Base-by-base conservation (phyloP, 2,888 invertebrate species). In the Perdita meconis region DNA sequence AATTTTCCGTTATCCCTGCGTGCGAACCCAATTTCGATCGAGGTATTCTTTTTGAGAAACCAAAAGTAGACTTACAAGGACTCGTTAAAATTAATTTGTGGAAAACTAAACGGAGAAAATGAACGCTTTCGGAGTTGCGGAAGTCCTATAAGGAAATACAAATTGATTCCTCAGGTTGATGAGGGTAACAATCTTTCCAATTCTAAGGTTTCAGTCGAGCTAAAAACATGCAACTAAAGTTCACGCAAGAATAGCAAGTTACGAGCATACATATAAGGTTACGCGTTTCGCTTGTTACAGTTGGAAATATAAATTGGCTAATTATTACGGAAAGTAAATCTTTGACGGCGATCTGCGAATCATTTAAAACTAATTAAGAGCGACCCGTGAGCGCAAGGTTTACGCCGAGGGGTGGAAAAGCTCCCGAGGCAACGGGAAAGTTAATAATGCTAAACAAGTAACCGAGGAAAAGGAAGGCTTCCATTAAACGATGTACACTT, bases 291-390 rank as follows among this genome's bases (percentile, higher is more conserved):
- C 10, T 47, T 8, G n/a, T 10, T 47, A 19, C 12, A 10, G n/a
- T n/a, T 2, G 2, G 5, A 26, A 26, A 64, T 26, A 34, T 12
- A 8, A n/a, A n/a, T n/a, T 19, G 51, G 13, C 8, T 59, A 71
- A 80, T 75, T 67, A 70, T 40, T 30, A 6, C 10, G 24, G 4
- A 0, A 16, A 6, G 40, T 60, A 40, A 59, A 63, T 69, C 51
- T 24, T 47, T n/a, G 16, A 10, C 22, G 36, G 8, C 61, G 19
- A 55, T 51, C 55, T 65, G 22, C 19, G 40, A 75, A 66, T 60
- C 63, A 55, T 80, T 63, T 70, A 59, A 66, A 36, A 22, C n/a
- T 80, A 74, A 70, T 79, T 79, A 61, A 61, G 2, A 61, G 10
- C 44, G 40, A 47, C n/a, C 38, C 13, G 10, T 19, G 3, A 16